Conservation (phyloP, 1,140 invertebrate genomes). For the Lethrus apterus region DNA sequence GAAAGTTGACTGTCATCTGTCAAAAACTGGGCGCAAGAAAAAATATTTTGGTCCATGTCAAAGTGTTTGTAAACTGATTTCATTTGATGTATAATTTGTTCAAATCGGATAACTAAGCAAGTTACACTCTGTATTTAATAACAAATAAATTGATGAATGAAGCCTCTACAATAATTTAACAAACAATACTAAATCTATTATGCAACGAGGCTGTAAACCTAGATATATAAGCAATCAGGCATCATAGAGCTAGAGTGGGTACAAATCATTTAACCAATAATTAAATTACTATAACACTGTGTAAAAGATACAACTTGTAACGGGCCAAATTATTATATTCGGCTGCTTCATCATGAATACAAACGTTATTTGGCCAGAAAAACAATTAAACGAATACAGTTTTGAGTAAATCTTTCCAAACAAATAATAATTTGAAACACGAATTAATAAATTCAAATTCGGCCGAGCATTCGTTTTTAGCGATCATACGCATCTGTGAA, state of each 20-base stretch:
- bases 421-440: constrained; percentile 2
- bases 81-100: constrained; percentile 38
- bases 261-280: no score
- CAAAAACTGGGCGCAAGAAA: no score
- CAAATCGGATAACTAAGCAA: constrained; percentile 14
- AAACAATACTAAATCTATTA: constrained; percentile 36
- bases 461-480: constrained; percentile 40
- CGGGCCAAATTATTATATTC: constrained; percentile 6
- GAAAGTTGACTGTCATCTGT: constrained; percentile 35
- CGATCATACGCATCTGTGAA: constrained; percentile 42
- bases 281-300: neutral
- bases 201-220: constrained; percentile 36
- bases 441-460: constrained; percentile 9
- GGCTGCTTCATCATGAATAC: no score
- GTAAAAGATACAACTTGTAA: neutral
- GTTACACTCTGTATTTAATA: no score
- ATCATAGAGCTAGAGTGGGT: constrained; percentile 22
- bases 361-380: no score
- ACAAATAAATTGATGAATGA: constrained; percentile 27
- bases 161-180: constrained; percentile 39
- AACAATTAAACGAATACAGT: no score
- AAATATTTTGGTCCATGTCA: no score
- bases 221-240: constrained; percentile 30
- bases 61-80: no score
- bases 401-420: no score